Evolutionary conservation across 2,888 invertebrate species (phyloP).

Genomic region (Ophioninae sp.): DNA sequence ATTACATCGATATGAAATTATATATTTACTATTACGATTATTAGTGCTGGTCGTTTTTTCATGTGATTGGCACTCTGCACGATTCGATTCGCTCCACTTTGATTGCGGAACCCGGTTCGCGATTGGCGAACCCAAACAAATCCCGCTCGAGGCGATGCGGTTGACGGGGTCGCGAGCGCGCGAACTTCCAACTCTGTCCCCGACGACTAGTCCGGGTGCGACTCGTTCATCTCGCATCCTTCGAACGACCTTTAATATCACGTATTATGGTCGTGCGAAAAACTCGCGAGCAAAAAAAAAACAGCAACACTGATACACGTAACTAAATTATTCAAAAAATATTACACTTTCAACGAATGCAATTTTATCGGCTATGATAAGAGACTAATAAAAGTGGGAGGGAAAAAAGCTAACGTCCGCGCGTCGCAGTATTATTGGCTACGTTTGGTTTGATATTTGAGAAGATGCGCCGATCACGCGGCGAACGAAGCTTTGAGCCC

Average conservation of each 20-base stretch:
- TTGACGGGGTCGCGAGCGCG: neutral
- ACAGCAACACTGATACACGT: conserved; percentile 10
- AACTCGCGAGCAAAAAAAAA: neutral
- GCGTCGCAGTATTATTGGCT: conserved; percentile 34
- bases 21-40: conserved; percentile 58
- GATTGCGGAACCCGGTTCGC: neutral
- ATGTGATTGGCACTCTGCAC: conserved; percentile 37
- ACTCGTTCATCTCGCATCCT: neutral
- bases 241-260: conserved; percentile 9
- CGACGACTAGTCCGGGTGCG: neutral
- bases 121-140: no score
- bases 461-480: neutral
- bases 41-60: conserved; percentile 47
- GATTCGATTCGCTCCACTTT: conserved; percentile 19
- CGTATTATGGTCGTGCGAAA: conserved; percentile 26
- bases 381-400: neutral
- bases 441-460: conserved; percentile 15
- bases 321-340: neutral
- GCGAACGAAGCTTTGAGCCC: conserved; percentile 1
- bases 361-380: conserved; percentile 28
- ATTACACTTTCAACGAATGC: neutral
- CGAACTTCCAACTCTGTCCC: neutral
- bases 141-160: no score
- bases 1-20: conserved; percentile 61
- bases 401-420: neutral